phyloP scores from a whole-genome alignment of 2,888 invertebrate species.

The Idaea dimidiata region DNA sequence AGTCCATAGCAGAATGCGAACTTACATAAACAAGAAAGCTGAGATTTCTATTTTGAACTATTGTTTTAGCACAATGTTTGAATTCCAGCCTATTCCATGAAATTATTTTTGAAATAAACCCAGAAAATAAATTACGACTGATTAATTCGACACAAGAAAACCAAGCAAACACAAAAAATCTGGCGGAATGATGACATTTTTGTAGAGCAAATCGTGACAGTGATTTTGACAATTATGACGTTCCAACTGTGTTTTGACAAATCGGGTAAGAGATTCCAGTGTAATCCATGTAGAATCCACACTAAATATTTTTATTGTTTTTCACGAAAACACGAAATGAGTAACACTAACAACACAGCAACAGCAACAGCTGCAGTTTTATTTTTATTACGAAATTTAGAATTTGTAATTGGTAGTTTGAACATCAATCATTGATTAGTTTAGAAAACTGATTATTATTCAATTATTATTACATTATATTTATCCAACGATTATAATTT shows the following conservation, averaged over 20 bases:
- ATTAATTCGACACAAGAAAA: constrained; percentile 41
- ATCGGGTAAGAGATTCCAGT: neutral
- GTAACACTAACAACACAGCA: no score
- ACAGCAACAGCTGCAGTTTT: no score
- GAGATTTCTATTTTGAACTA: neutral
- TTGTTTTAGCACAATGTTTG: neutral
- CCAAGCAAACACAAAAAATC: constrained; percentile 2
- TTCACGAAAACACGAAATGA: no score
- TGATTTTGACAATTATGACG: neutral
- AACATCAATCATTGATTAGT: no score
- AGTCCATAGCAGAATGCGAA: constrained; percentile 3
- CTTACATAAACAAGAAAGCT: constrained; percentile 18
- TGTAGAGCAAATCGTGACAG: neutral
- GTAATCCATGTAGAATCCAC: neutral
- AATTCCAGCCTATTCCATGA: neutral
- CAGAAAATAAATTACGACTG: constrained; percentile 55
- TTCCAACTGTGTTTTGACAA: neutral
- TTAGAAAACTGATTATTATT: no score
- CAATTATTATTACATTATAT: no score
- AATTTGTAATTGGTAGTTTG: no score
- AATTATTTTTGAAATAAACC: neutral
- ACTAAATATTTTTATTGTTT: no score
- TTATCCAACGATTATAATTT: no score
- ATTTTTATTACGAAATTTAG: no score
- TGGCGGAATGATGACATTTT: neutral